Evolutionary conservation across 2,797 vertebrate species (phyloP).

Genomic region (Psittacula derbiana): DNA sequence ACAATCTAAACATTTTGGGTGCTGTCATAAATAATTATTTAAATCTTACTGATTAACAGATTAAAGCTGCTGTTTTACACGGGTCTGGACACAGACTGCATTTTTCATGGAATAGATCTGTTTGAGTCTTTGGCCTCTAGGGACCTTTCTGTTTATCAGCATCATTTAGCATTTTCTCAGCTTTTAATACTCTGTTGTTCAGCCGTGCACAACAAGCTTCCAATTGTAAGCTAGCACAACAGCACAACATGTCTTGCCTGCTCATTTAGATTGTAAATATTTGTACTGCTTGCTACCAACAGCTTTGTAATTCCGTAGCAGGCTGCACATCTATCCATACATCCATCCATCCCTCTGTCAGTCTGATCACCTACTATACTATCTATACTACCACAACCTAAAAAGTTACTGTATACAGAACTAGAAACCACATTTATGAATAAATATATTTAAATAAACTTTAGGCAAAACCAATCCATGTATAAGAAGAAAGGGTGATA

Average conservation of each 20-base stretch:
- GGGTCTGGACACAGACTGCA: neutral
- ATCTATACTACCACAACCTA: neutral
- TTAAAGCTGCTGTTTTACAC: neutral
- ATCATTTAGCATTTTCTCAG: conserved; percentile 36
- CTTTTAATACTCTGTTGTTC: neutral
- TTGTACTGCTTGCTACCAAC: conserved; percentile 17
- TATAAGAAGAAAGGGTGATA: neutral
- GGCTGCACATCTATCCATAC: neutral
- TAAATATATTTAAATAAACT: neutral
- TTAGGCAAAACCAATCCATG: neutral
- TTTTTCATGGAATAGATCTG: conserved; percentile 9
- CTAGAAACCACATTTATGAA: neutral
- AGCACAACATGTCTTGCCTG: conserved; percentile 5
- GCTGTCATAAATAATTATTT: neutral
- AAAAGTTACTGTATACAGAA: neutral
- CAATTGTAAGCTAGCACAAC: neutral
- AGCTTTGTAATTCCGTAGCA: conserved; percentile 9
- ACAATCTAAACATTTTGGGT: neutral
- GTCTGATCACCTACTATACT: neutral
- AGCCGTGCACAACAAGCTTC: neutral
- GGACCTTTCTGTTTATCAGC: neutral
- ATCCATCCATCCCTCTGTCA: neutral
- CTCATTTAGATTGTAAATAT: conserved; percentile 51
- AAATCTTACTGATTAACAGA: neutral
- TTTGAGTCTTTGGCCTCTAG: neutral